Base-by-base conservation (phyloP, 2,797 vertebrate genomes). In the Phrynocephalus guinanensis region DNA sequence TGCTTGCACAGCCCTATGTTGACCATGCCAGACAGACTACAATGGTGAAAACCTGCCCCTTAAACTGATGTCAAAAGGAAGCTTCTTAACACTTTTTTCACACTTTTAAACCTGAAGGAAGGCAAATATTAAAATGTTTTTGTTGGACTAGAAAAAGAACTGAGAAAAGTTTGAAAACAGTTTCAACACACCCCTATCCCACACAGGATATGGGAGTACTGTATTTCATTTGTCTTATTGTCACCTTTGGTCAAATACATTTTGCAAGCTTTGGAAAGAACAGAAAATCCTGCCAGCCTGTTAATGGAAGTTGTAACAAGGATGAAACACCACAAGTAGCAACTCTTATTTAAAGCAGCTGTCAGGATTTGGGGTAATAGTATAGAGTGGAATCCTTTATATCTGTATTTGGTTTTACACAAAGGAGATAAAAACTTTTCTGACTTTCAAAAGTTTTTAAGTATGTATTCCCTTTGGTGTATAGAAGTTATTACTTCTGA, bases 111-210 rank as follows among this genome's bases (percentile, higher is more conserved):
- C 30, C 24, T 68, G 11, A 50, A 76, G 11, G 33, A 30, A 30
- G 67, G 38, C 30, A 84, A 77, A 87, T 83, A 78, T 77, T 87
- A 68, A 70, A 52, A 28, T 52, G 22, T 33, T 71, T 78, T 71
- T 82, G 22, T 60, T 60, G 28, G 13, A 26, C 3, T 60, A 24
- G 66, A 85, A 28, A 77, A 8, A 86, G 4, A 44, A 3, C 6
- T 66, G 73, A 60, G 50, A 13, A 50, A 22, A 48, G 24, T 20
- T 78, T 79, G 66, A 86, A 26, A 67, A 67, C 28, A 18, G 18
- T 77, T 76, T 76, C 26, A 85, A 63, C 3, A 0, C 60, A 63
- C 60, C 18, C 16, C 60, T 63, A 20, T 18, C 44, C 63, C 60
- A 3, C 60, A 48, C 18, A 33, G 50, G 26, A 63, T 68, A 52